phyloP scores from a whole-genome alignment of 1,140 invertebrate genomes.

The Tetramorium simillimum region DNA sequence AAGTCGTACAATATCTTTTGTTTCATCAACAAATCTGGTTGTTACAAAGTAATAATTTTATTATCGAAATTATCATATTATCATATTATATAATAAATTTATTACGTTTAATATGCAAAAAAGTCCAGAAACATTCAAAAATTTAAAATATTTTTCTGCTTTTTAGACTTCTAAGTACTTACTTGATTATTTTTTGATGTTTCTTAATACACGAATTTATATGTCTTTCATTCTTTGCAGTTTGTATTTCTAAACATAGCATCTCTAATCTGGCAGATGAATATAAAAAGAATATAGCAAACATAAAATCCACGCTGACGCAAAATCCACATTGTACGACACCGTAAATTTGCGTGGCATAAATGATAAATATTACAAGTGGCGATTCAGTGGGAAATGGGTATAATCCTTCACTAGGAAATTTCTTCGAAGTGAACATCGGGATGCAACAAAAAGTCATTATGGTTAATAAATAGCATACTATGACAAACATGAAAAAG shows the following conservation, averaged over 20 bases:
- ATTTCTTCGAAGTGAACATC: not conserved
- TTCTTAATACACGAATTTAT: conserved; percentile 58
- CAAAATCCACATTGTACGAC: conserved; percentile 69
- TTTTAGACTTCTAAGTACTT: not conserved
- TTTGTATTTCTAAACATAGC: conserved; percentile 58
- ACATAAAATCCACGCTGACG: conserved; percentile 71
- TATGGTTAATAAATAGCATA: conserved; percentile 4
- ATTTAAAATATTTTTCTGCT: not conserved
- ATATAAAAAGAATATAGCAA: conserved; percentile 74
- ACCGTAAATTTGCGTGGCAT: conserved; percentile 65
- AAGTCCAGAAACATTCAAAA: not conserved
- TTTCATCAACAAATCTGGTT: not conserved
- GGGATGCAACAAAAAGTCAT: conserved; percentile 41
- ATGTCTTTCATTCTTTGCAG: not conserved
- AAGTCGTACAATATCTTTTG: not conserved
- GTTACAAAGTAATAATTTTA: not conserved
- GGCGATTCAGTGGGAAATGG: conserved; percentile 71
- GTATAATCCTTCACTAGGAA: conserved; percentile 71
- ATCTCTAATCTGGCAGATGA: conserved; percentile 72
- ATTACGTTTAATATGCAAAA: not conserved
- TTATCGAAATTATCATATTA: not conserved
- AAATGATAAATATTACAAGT: conserved; percentile 63
- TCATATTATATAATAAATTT: not conserved
- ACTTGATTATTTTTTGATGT: conserved; percentile 68
- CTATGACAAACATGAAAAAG: conserved; percentile 36